A percentile compares a stretch with the other conserved stretches of the same genome.
Conservation (phyloP, 2,113 vertebrate genomes). For the Hylia prasina region DNA sequence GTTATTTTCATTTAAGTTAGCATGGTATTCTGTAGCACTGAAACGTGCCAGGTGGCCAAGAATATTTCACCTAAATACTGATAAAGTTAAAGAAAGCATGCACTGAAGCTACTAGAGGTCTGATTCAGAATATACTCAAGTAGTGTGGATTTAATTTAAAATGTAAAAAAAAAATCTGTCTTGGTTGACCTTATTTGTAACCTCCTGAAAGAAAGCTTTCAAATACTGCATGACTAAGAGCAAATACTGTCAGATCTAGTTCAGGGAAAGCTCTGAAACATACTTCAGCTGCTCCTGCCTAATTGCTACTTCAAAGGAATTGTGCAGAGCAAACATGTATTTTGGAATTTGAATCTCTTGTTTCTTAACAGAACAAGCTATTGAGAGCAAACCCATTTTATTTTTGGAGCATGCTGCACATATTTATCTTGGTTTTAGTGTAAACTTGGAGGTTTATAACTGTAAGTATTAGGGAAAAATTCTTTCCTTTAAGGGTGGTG, state of each 20-base stretch:
- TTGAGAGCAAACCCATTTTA: not conserved
- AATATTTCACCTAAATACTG: not conserved
- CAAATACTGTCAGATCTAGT: constrained; percentile 6
- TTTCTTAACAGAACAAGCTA: not conserved
- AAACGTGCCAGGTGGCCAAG: not conserved
- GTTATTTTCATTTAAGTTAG: not conserved
- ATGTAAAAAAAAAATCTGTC: not conserved
- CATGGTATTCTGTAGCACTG: not conserved
- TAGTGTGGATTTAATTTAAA: not conserved
- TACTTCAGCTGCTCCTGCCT: not conserved
- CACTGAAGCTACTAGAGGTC: not conserved
- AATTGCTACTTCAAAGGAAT: not conserved
- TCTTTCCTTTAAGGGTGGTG: not conserved
- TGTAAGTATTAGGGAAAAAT: not conserved
- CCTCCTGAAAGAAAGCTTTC: not conserved
- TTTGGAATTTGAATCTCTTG: not conserved
- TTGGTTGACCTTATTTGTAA: not conserved
- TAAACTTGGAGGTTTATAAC: not conserved
- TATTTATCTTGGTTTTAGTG: not conserved
- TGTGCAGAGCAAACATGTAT: not conserved
- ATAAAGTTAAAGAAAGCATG: not conserved
- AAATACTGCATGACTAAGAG: not conserved
- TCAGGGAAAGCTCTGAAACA: not conserved
- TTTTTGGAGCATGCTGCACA: not conserved
- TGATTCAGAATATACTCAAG: not conserved